Evolutionary conservation across 2,113 vertebrate species (phyloP).

Genomic region (Rhinogobius similis): DNA sequence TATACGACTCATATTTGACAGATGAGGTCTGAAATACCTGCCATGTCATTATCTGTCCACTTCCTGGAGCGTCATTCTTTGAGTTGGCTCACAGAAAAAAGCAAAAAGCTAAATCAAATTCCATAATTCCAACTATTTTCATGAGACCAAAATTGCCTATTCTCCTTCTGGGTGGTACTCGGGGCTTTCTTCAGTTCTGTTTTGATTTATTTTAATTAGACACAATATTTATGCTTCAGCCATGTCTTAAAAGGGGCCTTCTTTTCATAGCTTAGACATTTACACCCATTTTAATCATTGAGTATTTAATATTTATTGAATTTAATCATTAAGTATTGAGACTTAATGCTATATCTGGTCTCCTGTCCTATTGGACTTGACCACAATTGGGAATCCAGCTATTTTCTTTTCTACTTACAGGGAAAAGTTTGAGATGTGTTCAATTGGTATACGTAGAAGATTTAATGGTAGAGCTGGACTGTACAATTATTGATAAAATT

Average conservation of each 20-base stretch:
- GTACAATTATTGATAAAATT: not conserved
- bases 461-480: too few relatives aligned
- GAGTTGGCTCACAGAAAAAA: not conserved
- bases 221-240: not conserved
- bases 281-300: not conserved
- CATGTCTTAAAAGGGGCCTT: not conserved
- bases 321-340: too few relatives aligned
- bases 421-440: too few relatives aligned
- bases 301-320: too few relatives aligned
- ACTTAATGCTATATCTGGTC: too few relatives aligned
- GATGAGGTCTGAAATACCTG: not conserved
- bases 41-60: not conserved
- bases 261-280: not conserved
- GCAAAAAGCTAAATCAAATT: too few relatives aligned
- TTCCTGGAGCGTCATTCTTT: not conserved
- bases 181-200: not conserved
- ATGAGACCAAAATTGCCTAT: not conserved
- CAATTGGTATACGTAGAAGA: too few relatives aligned
- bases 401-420: too few relatives aligned
- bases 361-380: not conserved
- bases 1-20: not conserved
- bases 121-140: too few relatives aligned
- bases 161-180: too few relatives aligned
- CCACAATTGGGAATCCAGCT: not conserved
- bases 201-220: not conserved